Conservation (phyloP, 2,888 invertebrate species). For the Campoplex nolae region DNA sequence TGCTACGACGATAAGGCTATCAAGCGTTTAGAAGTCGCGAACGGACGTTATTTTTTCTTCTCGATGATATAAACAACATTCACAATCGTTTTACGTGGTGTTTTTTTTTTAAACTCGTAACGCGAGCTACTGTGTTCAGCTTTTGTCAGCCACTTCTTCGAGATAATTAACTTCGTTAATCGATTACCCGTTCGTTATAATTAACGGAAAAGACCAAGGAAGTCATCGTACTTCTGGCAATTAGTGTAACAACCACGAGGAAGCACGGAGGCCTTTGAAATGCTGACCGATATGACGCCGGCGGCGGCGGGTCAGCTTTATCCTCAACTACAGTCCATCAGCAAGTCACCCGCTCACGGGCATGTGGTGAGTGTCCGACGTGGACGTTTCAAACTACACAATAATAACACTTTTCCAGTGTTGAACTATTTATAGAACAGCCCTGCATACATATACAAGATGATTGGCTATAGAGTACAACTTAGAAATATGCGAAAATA, state of each 20-base stretch:
- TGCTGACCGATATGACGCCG: slow-evolving; percentile 85
- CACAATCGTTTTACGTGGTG: slow-evolving; percentile 16
- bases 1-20: slow-evolving; percentile 13
- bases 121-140: slow-evolving; percentile 15
- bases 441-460: background rate
- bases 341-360: slow-evolving; percentile 82
- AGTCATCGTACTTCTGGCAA: slow-evolving; percentile 29
- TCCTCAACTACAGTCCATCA: slow-evolving; percentile 83
- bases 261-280: slow-evolving; percentile 74
- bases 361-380: slow-evolving; percentile 82
- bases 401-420: background rate
- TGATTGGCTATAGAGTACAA: background rate
- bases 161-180: background rate
- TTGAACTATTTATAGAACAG: background rate
- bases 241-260: slow-evolving; percentile 63
- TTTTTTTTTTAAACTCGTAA: slow-evolving; percentile 20
- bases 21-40: background rate
- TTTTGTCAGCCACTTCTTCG: background rate
- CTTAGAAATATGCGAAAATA: background rate
- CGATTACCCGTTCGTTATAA: background rate
- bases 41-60: background rate
- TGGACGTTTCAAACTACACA: slow-evolving; percentile 39
- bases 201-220: slow-evolving; percentile 13
- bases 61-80: background rate
- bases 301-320: slow-evolving; percentile 84